These are phyloP conservation scores for Ethmia dodecea DNA, from an alignment of 2,888 invertebrate genomes.

Conservation along the genomic window DNA sequence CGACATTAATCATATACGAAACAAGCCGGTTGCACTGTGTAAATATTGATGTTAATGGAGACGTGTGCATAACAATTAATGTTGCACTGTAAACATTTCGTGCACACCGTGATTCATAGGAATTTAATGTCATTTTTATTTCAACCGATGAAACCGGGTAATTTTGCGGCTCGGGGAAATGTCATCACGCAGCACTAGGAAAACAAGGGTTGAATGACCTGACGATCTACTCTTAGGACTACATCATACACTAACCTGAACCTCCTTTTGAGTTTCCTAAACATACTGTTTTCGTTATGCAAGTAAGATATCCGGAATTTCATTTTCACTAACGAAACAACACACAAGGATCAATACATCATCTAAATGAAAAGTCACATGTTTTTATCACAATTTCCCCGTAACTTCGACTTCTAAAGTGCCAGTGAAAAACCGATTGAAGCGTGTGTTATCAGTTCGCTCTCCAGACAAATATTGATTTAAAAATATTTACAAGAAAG, in stretches of 20 bases:
- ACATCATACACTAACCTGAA: slow-evolving; percentile 31
- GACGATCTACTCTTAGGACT: no score
- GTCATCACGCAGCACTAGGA: no score
- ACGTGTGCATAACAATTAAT: no score
- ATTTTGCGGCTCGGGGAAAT: no score
- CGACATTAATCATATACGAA: no score
- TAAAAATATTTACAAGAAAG: slow-evolving; percentile 52
- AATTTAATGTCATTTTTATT: no score
- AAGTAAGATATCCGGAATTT: slow-evolving; percentile 38
- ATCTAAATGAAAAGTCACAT: background rate
- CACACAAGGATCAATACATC: slow-evolving; percentile 14
- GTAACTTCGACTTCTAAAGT: background rate
- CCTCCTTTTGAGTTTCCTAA: slow-evolving; percentile 35
- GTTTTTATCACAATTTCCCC: background rate
- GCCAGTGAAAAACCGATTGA: slow-evolving; percentile 19
- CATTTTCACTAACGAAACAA: slow-evolving; percentile 29
- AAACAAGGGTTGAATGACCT: no score
- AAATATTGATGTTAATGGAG: no score
- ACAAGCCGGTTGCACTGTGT: no score
- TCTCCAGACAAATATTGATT: slow-evolving; percentile 52
- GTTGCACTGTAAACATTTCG: no score
- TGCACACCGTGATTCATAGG: no score
- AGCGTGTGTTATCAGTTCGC: slow-evolving; percentile 20
- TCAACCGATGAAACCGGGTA: no score
- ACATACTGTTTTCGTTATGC: slow-evolving; percentile 29